Conservation (phyloP, 2,888 invertebrate species). For the Coleophora deauratella region DNA sequence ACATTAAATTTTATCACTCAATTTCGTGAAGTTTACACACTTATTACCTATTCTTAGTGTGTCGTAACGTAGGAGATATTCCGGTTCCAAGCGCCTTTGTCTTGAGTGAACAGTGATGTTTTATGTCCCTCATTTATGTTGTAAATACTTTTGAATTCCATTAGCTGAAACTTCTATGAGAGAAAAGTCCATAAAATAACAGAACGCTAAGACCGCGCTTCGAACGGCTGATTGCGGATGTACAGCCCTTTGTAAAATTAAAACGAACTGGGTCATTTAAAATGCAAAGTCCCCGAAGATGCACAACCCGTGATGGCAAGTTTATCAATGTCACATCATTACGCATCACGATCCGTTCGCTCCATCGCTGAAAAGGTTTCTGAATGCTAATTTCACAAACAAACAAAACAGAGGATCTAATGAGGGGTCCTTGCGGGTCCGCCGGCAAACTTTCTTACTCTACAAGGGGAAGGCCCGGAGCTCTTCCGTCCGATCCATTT, state of each 20-base stretch:
- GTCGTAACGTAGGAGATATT: too few relatives aligned
- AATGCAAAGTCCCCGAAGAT: constrained; percentile 25
- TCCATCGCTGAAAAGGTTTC: constrained; percentile 47
- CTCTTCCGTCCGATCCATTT: constrained; percentile 67
- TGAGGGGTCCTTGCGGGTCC: constrained; percentile 56
- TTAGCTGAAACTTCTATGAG: background rate
- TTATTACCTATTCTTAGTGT: constrained; percentile 1
- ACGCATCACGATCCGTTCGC: constrained; percentile 37
- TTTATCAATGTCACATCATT: constrained; percentile 52
- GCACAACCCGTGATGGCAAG: constrained; percentile 27
- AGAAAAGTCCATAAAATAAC: background rate
- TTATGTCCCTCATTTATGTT: background rate
- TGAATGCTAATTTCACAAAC: constrained; percentile 66
- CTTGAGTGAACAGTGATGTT: background rate
- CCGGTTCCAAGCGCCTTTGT: background rate
- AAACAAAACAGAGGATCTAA: constrained; percentile 68
- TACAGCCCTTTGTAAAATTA: background rate
- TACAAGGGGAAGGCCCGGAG: constrained; percentile 44
- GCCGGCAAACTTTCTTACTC: constrained; percentile 66
- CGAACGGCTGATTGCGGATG: too few relatives aligned
- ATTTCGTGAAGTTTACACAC: constrained; percentile 12
- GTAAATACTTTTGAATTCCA: background rate
- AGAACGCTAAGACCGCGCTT: background rate
- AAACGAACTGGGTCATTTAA: constrained; percentile 19
- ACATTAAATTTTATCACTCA: constrained; percentile 18